Conservation (phyloP, 2,888 invertebrate species). For the Saturnia pavonia region DNA sequence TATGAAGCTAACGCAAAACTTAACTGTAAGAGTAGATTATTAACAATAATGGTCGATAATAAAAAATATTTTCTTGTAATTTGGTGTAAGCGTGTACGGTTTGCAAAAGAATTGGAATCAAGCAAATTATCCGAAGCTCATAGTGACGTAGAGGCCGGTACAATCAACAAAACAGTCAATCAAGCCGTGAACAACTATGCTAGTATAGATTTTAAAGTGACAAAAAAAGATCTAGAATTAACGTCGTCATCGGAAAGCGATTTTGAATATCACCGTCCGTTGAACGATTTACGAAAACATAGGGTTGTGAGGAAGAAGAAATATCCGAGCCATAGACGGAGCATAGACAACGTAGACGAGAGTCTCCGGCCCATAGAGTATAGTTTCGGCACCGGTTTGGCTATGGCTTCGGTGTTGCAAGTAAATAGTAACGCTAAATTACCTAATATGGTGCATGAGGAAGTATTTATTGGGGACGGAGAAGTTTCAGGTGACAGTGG, state of each 20-base stretch:
- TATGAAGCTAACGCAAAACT: conserved; percentile 52
- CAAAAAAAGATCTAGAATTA: conserved; percentile 63
- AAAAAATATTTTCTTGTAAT: conserved; percentile 40
- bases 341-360: conserved; percentile 62
- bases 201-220: conserved; percentile 43
- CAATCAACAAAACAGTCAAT: conserved; percentile 35
- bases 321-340: conserved; percentile 36
- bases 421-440: conserved; percentile 49
- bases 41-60: conserved; percentile 43
- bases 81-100: conserved; percentile 49
- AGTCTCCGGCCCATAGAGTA: conserved; percentile 72
- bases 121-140: conserved; percentile 44
- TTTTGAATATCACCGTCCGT: conserved; percentile 48
- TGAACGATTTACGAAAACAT: conserved; percentile 62
- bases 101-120: conserved; percentile 31
- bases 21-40: conserved; percentile 46
- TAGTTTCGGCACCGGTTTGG: conserved; percentile 73
- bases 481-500: conserved; percentile 76
- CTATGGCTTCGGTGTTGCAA: conserved; percentile 74
- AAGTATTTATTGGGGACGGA: conserved; percentile 72
- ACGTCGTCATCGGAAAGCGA: conserved; percentile 66
- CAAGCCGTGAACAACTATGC: conserved; percentile 34
- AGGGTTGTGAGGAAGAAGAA: conserved; percentile 63
- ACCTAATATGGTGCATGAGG: conserved; percentile 57
- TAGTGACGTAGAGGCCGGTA: conserved; percentile 43